Conservation (phyloP, 2,888 invertebrate species). For the Rhorus exstirpatorius region DNA sequence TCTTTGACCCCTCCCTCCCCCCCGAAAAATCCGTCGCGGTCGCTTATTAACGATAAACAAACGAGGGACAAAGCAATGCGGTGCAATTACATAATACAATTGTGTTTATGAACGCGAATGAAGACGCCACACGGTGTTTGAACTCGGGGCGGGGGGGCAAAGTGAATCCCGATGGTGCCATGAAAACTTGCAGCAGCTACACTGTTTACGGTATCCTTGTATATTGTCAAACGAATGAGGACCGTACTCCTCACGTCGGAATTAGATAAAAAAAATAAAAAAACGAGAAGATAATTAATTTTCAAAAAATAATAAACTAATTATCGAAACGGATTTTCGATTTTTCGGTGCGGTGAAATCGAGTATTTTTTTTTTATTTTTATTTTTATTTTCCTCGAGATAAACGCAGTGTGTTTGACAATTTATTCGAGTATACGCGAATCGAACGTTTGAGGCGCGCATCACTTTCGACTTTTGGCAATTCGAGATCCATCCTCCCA, state of each 20-base stretch:
- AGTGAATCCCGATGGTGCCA: constrained; percentile 77
- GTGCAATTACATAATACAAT: constrained; percentile 78
- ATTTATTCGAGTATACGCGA: constrained; percentile 25
- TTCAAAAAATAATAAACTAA: too few relatives aligned
- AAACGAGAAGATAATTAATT: neutral
- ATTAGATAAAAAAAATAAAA: constrained; percentile 20
- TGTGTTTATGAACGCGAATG: constrained; percentile 66
- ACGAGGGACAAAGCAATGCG: constrained; percentile 68
- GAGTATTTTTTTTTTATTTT: constrained; percentile 22
- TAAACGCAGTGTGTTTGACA: constrained; percentile 40
- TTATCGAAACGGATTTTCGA: neutral
- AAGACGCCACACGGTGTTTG: constrained; percentile 65
- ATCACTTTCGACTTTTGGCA: constrained; percentile 30
- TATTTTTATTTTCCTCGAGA: too few relatives aligned
- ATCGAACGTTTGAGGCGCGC: constrained; percentile 50
- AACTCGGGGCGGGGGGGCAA: constrained; percentile 46
- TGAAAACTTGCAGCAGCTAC: constrained; percentile 76
- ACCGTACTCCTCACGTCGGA: constrained; percentile 24
- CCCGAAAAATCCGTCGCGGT: constrained; percentile 31
- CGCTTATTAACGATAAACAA: constrained; percentile 33
- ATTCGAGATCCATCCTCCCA: constrained; percentile 37
- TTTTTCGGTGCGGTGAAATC: constrained; percentile 8
- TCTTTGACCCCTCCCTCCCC: constrained; percentile 4
- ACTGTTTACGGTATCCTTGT: constrained; percentile 79
- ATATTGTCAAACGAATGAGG: constrained; percentile 70